phyloP scores from a whole-genome alignment of 2,797 vertebrate genomes.

The Leucoraja ocellata region DNA sequence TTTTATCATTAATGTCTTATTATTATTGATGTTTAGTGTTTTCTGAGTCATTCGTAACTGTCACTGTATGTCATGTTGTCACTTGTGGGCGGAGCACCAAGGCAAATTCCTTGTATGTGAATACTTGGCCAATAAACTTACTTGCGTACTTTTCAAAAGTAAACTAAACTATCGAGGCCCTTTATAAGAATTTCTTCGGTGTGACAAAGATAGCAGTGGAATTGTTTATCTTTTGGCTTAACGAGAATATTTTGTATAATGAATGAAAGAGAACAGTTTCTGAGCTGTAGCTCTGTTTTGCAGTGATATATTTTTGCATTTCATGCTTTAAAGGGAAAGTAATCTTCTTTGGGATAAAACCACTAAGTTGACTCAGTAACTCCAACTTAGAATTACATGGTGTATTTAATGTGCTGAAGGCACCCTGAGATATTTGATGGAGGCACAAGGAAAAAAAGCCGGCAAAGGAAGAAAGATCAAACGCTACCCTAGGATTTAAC shows the following conservation, averaged over 20 bases:
- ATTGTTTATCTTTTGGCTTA: neutral
- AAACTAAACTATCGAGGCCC: too few species aligned
- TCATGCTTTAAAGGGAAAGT: neutral
- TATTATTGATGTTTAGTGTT: too few species aligned
- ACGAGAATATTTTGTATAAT: neutral
- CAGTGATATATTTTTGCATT: neutral
- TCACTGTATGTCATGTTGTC: too few species aligned
- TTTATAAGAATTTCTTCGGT: neutral
- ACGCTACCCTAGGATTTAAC: neutral
- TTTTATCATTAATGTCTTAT: too few species aligned
- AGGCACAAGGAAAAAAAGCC: neutral
- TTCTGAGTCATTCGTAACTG: too few species aligned
- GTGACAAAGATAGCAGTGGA: neutral
- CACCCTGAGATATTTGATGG: too few species aligned
- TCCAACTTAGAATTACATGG: neutral
- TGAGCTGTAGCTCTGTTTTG: neutral
- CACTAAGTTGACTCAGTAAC: neutral
- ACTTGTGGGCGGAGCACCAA: too few species aligned
- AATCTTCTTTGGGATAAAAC: neutral
- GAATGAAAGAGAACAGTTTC: neutral
- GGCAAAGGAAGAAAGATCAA: neutral
- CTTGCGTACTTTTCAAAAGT: too few species aligned
- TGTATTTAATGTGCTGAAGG: neutral
- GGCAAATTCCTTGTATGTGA: too few species aligned
- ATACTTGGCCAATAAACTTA: too few species aligned